These are phyloP conservation scores for Brachyopa scutellaris DNA, from an alignment of 2,888 invertebrate species.

Conservation along the genomic window DNA sequence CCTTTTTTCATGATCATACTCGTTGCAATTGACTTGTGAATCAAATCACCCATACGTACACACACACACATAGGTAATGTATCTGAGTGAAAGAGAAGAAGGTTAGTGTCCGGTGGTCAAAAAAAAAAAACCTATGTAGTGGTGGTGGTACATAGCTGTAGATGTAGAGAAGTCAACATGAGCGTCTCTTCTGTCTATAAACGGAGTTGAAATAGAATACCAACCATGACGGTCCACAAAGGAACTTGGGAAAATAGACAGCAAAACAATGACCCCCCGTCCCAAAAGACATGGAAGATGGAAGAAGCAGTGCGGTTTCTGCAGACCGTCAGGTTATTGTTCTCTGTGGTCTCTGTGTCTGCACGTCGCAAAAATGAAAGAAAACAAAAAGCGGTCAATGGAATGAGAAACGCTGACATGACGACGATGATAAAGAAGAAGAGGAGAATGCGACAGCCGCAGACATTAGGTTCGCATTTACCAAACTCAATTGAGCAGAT, in stretches of 20 bases:
- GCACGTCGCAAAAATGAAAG: too few species aligned
- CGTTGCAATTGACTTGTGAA: conserved; percentile 30
- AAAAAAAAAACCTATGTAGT: conserved; percentile 3
- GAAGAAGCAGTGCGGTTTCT: background rate
- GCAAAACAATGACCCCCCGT: conserved; percentile 3
- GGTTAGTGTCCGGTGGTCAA: background rate
- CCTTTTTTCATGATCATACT: conserved; percentile 41
- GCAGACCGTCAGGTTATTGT: conserved; percentile 42
- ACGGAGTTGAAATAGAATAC: too few species aligned
- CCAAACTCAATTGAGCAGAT: conserved; percentile 17
- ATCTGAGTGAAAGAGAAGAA: background rate
- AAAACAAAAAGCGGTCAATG: conserved; percentile 24
- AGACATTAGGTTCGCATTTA: conserved; percentile 10
- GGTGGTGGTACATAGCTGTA: background rate
- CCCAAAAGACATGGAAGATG: too few species aligned
- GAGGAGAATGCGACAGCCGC: background rate
- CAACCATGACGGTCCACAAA: background rate
- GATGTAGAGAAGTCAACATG: conserved; percentile 18
- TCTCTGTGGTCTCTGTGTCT: too few species aligned
- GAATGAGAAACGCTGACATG: conserved; percentile 21
- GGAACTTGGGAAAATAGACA: background rate
- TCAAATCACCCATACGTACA: conserved; percentile 19
- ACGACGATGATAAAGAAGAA: background rate
- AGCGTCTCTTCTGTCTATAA: too few species aligned
- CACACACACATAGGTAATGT: background rate